Conservation (phyloP, 2,888 invertebrate genomes). For the Pyrochroa serraticornis region DNA sequence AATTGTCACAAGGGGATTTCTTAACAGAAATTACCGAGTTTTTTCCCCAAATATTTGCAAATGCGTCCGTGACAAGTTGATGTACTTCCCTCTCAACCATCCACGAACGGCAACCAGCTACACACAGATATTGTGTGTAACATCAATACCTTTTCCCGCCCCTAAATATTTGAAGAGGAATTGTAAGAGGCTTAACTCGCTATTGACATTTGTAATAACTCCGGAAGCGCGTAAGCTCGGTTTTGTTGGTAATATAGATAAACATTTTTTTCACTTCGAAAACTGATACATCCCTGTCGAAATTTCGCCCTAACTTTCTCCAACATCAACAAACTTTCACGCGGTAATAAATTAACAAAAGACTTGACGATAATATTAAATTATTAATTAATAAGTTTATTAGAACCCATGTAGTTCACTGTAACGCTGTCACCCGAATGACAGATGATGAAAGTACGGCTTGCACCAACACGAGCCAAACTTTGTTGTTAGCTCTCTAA, state of each 20-base stretch:
- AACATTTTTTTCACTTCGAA: too few relatives aligned
- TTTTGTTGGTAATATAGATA: too few relatives aligned
- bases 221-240: too few relatives aligned
- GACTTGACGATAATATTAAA: constrained; percentile 18
- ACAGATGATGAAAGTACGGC: constrained; percentile 20
- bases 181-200: background rate
- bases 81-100: too few relatives aligned
- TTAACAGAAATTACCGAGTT: constrained; percentile 11
- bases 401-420: constrained; percentile 15
- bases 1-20: constrained; percentile 14
- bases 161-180: constrained; percentile 12
- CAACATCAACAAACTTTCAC: constrained; percentile 6
- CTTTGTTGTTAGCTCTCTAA: constrained; percentile 13
- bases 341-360: constrained; percentile 17
- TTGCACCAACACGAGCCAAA: constrained; percentile 9
- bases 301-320: background rate
- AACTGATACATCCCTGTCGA: too few relatives aligned
- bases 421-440: constrained; percentile 17
- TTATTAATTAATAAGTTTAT: constrained; percentile 22
- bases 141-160: background rate
- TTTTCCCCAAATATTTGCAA: background rate
- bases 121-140: too few relatives aligned
- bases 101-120: too few relatives aligned
- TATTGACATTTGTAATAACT: too few relatives aligned
- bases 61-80: too few relatives aligned